A percentile compares a stretch with the other conserved stretches of the same genome.
phyloP scores from a whole-genome alignment of 53 echinoderm and acorn worm species.

The Antedon mediterranea region DNA sequence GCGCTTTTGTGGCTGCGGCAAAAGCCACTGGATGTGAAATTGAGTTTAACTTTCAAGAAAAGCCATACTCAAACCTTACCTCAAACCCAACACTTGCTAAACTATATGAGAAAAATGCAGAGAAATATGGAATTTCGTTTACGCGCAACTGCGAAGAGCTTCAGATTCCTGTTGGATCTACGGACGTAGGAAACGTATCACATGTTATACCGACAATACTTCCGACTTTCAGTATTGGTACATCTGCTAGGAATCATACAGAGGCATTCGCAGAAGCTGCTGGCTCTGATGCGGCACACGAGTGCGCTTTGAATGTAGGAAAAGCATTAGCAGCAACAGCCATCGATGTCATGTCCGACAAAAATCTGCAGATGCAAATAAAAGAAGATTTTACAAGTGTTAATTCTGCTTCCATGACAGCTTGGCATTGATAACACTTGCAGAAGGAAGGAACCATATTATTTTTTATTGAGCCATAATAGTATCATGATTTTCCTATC shows the following conservation, averaged over 20 bases:
- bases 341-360: slow-evolving; percentile 33
- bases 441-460: no score
- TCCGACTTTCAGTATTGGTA: slow-evolving; percentile 41
- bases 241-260: slow-evolving; percentile 28
- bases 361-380: slow-evolving; percentile 20
- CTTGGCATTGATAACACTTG: not conserved
- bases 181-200: slow-evolving; percentile 63
- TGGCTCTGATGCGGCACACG: slow-evolving; percentile 39
- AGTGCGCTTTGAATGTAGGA: slow-evolving; percentile 23
- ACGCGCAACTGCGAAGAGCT: slow-evolving; percentile 9
- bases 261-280: slow-evolving; percentile 39
- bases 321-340: slow-evolving; percentile 50
- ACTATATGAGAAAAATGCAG: slow-evolving; percentile 38
- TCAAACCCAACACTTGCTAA: slow-evolving; percentile 30
- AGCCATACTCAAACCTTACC: slow-evolving; percentile 58
- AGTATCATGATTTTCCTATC: no score
- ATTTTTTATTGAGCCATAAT: no score
- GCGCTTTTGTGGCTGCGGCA: slow-evolving; percentile 57
- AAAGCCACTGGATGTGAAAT: slow-evolving; percentile 67
- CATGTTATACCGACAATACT: slow-evolving; percentile 55
- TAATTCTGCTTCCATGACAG: slow-evolving; percentile 3
- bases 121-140: slow-evolving; percentile 35
- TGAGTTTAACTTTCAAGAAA: slow-evolving; percentile 45
- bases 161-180: slow-evolving; percentile 38
- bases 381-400: slow-evolving; percentile 30